Percentiles rank a stretch among this genome's conserved stretches.
Evolutionary conservation across 2,888 invertebrate species (phyloP).

Genomic region (Petrolisthes cinctipes): DNA sequence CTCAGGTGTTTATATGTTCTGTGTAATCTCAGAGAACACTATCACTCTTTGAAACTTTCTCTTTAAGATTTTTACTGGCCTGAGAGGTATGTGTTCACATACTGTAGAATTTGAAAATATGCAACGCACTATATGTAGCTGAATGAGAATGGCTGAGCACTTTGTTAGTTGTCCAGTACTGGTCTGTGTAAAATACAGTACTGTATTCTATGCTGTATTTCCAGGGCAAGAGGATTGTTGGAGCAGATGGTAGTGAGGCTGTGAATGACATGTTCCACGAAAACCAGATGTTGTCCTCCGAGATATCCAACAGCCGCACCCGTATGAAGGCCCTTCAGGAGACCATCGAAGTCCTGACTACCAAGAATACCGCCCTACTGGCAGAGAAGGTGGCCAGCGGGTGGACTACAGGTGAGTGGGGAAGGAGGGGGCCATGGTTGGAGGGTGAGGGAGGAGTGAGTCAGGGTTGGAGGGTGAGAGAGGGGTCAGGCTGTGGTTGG

Average conservation of each 20-base stretch:
- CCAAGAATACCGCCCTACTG: constrained; percentile 84
- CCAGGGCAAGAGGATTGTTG: constrained; percentile 87
- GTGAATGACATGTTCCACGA: constrained; percentile 96
- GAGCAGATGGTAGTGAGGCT: constrained; percentile 86
- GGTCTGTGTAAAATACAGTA: no score
- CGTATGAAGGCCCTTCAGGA: constrained; percentile 95
- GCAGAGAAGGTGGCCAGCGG: constrained; percentile 81
- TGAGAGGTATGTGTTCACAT: no score
- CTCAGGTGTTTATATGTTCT: no score
- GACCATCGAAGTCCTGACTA: constrained; percentile 87
- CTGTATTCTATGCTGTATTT: background rate
- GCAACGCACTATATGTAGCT: no score
- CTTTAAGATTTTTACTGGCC: no score
- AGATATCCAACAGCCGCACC: constrained; percentile 87
- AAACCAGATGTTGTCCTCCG: constrained; percentile 90
- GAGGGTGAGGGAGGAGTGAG: background rate
- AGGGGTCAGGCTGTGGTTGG: background rate
- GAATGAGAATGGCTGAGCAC: no score
- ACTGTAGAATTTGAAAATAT: no score
- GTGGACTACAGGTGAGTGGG: constrained; percentile 73
- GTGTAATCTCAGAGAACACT: no score
- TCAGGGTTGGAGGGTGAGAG: no score
- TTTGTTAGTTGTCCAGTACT: no score
- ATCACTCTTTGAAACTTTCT: no score
- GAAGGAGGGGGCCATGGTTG: background rate